A percentile compares a stretch with the other conserved stretches of the same genome.
Conservation (phyloP, 1,140 invertebrate species). For the Copidosoma floridanum region DNA sequence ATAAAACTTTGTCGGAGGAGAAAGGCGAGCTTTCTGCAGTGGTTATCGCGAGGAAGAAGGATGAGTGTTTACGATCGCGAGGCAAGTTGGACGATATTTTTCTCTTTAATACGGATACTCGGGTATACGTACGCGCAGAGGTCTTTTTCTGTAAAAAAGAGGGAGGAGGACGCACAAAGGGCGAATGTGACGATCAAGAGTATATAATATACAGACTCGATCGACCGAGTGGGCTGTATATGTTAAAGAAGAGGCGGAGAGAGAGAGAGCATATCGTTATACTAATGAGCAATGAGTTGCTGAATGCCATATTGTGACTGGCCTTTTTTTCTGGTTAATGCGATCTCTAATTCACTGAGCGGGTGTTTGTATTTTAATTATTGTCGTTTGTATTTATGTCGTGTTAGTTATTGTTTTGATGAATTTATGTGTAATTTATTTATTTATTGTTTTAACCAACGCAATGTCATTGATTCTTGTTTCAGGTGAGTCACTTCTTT, state of each 20-base stretch:
- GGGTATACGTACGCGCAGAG: background rate
- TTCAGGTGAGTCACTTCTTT: slow-evolving; percentile 7
- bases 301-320: too few species aligned
- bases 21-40: too few species aligned
- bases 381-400: too few species aligned
- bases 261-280: background rate
- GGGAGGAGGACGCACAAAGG: background rate
- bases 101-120: background rate
- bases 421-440: too few species aligned
- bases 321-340: too few species aligned
- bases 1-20: too few species aligned
- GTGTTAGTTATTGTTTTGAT: too few species aligned
- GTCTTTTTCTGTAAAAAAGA: background rate
- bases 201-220: background rate
- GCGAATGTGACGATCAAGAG: background rate
- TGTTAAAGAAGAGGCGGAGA: background rate
- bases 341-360: too few species aligned
- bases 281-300: background rate
- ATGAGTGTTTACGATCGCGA: background rate
- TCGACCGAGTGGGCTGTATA: background rate
- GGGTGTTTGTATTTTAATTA: too few species aligned
- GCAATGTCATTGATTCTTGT: background rate
- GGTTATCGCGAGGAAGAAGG: too few species aligned
- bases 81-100: background rate
- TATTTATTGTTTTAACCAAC: too few species aligned